Percentiles rank a stretch among this genome's conserved stretches.
These are phyloP conservation scores for Trypoxylus dichotomus DNA, from an alignment of 1,140 invertebrate genomes.

Conservation along the genomic window DNA sequence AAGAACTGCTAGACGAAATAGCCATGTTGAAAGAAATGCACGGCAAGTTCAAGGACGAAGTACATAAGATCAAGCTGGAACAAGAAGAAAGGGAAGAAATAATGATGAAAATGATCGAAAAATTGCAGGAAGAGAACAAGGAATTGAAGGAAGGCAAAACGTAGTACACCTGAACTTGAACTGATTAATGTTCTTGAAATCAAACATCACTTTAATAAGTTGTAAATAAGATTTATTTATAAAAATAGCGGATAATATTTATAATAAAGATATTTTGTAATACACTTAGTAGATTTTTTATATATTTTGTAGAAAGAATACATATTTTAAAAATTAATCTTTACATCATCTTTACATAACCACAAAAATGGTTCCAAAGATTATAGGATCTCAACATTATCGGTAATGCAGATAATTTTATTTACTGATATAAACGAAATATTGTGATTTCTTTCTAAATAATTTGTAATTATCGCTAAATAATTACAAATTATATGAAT, in stretches of 20 bases:
- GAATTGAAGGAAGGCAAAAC: neutral
- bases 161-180: neutral
- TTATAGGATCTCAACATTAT: no score
- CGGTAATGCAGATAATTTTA: no score
- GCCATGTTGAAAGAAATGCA: neutral
- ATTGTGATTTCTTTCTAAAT: no score
- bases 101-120: constrained; percentile 15
- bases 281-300: neutral
- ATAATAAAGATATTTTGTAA: neutral
- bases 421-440: no score
- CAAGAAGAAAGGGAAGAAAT: neutral
- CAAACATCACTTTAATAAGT: neutral
- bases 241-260: neutral
- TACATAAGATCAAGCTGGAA: neutral
- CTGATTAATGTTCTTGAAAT: neutral
- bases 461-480: no score
- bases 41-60: neutral
- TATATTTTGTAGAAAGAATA: no score
- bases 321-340: no score
- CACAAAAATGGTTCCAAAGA: no score
- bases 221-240: neutral
- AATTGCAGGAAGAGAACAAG: constrained; percentile 22
- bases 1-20: neutral
- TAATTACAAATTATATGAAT: no score
- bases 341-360: no score